Base-by-base conservation (phyloP, 53 echinoderm and acorn worm species). In the Astropecten irregularis region DNA sequence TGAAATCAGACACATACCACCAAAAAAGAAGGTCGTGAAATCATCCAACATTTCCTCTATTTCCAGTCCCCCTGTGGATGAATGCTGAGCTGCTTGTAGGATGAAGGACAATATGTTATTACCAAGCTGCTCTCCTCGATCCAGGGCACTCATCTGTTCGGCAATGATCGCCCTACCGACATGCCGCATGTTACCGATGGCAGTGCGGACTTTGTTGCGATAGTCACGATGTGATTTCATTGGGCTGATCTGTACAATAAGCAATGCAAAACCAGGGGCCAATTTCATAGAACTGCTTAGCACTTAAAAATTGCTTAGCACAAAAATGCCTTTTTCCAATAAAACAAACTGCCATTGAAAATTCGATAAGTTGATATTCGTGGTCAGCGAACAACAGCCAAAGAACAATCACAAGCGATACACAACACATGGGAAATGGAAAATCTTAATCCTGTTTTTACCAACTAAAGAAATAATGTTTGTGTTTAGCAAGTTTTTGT, bases 11-110 rank as follows among this genome's bases (percentile, higher is more conserved):
- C 4, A 27, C 57, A 49, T 49, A 89, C 89, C 90, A 28, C 81
- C 90, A 14, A 90, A 20, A 56, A 90, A 90, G 69, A 90, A 81
- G 10, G 86, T 79, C n/a, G 86, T 39, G 37, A 90, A 90, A n/a
- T 90, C 74, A 58, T 90, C 90, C 23, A 90, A 62, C 82, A 86
- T 90, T 42, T 86, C 82, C 15, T 90, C 90, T 77, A 77, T 59
- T 13, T 85, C 85, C 16, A 86, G 47, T 9, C 55, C 44, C 34
- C 81, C 86, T 18, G 70, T 33, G 19, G 70, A 0, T 6, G 72
- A 55, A 1, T 51, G 81, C 27, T 86, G 59, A 21, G 85, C 71
- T 2, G 84, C 70, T 58, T 84, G 29, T 0, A 84, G 60, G 56
- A 84, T 84, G 44, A 70, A 71, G 1, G 86, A 69, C 18, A 90